A percentile compares a stretch with the other conserved stretches of the same genome.
phyloP scores from a whole-genome alignment of 2,797 vertebrate species.

The Petrocephalus schoutedeni region DNA sequence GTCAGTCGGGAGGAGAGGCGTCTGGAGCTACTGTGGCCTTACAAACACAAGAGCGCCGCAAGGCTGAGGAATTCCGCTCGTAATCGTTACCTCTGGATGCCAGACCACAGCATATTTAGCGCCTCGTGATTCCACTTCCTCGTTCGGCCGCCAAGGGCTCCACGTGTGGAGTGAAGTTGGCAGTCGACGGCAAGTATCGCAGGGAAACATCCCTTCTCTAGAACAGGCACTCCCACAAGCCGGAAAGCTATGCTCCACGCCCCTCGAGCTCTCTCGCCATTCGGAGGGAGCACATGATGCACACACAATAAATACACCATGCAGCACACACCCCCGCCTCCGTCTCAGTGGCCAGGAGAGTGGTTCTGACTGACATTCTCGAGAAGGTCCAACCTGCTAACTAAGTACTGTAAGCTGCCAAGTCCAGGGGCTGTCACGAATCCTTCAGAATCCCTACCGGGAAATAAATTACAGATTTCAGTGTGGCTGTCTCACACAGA shows the following conservation, averaged over 20 bases:
- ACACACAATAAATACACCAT: not conserved
- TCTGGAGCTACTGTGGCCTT: not conserved
- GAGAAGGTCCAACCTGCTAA: not conserved
- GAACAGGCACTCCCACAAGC: not conserved
- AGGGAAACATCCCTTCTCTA: not conserved
- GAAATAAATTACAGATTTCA: not conserved
- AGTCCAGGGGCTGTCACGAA: not conserved
- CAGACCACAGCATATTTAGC: not conserved
- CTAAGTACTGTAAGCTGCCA: not conserved
- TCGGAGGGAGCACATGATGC: not conserved
- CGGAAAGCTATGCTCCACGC: not conserved
- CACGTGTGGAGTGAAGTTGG: not conserved
- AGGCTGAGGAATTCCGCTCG: not conserved
- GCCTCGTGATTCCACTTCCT: not conserved
- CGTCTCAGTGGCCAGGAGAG: not conserved
- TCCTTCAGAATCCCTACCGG: not conserved
- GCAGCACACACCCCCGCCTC: not conserved
- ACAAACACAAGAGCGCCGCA: not conserved
- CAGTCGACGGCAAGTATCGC: not conserved
- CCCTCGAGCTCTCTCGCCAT: not conserved
- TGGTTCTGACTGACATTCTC: not conserved
- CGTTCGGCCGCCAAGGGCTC: not conserved
- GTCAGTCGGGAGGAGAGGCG: not conserved
- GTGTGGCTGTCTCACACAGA: not conserved
- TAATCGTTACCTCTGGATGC: not conserved